Evolutionary conservation across 1,140 invertebrate genomes (phyloP).

Genomic region (Drosophila nigrodunni): DNA sequence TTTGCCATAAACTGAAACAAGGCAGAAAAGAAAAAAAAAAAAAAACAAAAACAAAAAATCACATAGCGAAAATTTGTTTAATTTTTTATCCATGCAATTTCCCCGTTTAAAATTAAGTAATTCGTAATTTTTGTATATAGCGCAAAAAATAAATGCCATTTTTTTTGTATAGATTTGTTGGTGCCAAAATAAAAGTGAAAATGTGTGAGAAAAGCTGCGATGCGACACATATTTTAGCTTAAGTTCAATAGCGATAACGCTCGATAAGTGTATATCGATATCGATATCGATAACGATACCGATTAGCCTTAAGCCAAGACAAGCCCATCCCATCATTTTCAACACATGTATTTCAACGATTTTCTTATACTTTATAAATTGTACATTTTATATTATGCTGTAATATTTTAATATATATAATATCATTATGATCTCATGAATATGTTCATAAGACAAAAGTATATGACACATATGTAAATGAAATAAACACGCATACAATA

Average conservation of each 20-base stretch:
- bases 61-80: constrained; percentile 65
- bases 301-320: constrained; percentile 11
- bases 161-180: constrained; percentile 71
- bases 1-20: constrained; percentile 76
- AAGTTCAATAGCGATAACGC: constrained; percentile 41
- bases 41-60: constrained; percentile 55
- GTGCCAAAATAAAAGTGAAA: constrained; percentile 70
- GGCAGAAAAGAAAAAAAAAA: constrained; percentile 57
- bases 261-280: neutral
- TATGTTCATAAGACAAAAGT: constrained; percentile 75
- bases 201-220: constrained; percentile 49
- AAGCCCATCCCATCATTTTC: constrained; percentile 33
- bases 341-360: constrained; percentile 37
- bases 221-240: constrained; percentile 42
- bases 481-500: constrained; percentile 68
- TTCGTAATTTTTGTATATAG: constrained; percentile 63
- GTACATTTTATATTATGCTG: constrained; percentile 80
- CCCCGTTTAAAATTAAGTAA: constrained; percentile 63
- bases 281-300: constrained; percentile 1
- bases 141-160: constrained; percentile 73
- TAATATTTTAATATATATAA: constrained; percentile 68
- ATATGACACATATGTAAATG: constrained; percentile 70
- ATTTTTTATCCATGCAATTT: constrained; percentile 65
- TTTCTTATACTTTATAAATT: constrained; percentile 60
- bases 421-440: constrained; percentile 81